A percentile compares a stretch with the other conserved stretches of the same genome.
Conservation (phyloP, 2,888 invertebrate species). For the Isoperla grammatica region DNA sequence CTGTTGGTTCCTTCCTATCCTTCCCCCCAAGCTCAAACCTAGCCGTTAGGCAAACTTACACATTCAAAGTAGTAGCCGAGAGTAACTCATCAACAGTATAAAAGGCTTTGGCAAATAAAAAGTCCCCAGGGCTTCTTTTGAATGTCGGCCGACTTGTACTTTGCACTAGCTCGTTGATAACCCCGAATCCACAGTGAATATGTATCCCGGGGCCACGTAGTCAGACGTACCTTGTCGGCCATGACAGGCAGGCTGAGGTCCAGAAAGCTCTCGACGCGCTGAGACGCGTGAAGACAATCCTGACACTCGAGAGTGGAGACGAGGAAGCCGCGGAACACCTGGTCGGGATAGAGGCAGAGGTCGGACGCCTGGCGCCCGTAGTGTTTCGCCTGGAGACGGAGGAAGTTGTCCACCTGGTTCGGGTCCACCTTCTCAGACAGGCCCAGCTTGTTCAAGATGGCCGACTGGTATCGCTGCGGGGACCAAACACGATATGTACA, state of each 20-base stretch:
- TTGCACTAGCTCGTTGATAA: no score
- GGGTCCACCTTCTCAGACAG: slow-evolving; percentile 67
- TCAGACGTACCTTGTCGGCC: slow-evolving; percentile 53
- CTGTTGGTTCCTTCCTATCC: no score
- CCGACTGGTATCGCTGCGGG: slow-evolving; percentile 67
- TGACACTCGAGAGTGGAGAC: slow-evolving; percentile 87
- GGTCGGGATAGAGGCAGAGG: slow-evolving; percentile 73
- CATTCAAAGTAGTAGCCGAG: no score
- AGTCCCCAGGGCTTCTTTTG: no score
- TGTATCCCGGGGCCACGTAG: no score
- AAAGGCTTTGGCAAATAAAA: no score
- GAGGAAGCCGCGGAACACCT: slow-evolving; percentile 88
- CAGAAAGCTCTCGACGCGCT: slow-evolving; percentile 85
- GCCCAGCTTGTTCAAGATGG: slow-evolving; percentile 72
- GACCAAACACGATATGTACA: no score
- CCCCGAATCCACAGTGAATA: no score
- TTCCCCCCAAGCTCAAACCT: no score
- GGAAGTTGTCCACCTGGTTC: slow-evolving; percentile 67
- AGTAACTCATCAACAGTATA: no score
- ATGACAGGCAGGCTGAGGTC: slow-evolving; percentile 91
- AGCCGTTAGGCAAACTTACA: no score
- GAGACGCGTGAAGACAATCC: slow-evolving; percentile 81
- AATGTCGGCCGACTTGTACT: no score
- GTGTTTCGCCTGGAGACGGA: slow-evolving; percentile 71
- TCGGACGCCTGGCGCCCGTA: slow-evolving; percentile 77